Base-by-base conservation (phyloP, 2,797 vertebrate genomes). In the Paedocypris micromegethes region DNA sequence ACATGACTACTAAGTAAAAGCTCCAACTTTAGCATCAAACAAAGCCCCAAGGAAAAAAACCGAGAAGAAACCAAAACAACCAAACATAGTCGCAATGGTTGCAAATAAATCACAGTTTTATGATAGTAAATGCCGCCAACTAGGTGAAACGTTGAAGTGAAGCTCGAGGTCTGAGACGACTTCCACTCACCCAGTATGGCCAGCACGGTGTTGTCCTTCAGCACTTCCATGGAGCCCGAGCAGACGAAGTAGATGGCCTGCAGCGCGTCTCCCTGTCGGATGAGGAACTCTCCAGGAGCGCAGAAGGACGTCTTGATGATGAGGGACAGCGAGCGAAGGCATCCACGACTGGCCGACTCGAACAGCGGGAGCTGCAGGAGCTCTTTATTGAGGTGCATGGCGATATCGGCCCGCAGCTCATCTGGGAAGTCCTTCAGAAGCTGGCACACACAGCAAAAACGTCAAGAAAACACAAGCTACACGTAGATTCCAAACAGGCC, bases 371-470 rank as follows among this genome's bases (percentile, higher is more conserved):
- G 85, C 86, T 97, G 94, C 64, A 98, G 86, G 84, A 98, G 95
- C 86, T 98, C 96, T 87, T 98, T 98, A 88, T 98, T 98, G 83
- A 98, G 89, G 86, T 98, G 92, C 96, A 98, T 98, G 84, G 96
- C 97, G 88, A 98, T 98, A 85, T 98, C 96, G 8, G 96, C 97
- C 58, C 95, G 93, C 77, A 98, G 84, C 84, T 98, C 96, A 0
- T 98, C 96, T 0, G 96, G 96, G 79, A 98, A 98, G 84, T 98
- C 96, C 83, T 96, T 98, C 83, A 98, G 85, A 74, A 98, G 93
- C 96, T 98, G 87, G 3, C 3, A 9, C 23, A 23, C 23, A 23
- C 23, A 23, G 23, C 23, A 23, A 23, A 1, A 23, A 23, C 23
- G 23, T 23, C 23, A 23, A 23, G 1, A 23, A 23, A 23, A 23